Percentiles rank a stretch among this genome's conserved stretches.
These are phyloP conservation scores for Protodeltote pygarga DNA, from an alignment of 2,888 invertebrate species.

Conservation along the genomic window DNA sequence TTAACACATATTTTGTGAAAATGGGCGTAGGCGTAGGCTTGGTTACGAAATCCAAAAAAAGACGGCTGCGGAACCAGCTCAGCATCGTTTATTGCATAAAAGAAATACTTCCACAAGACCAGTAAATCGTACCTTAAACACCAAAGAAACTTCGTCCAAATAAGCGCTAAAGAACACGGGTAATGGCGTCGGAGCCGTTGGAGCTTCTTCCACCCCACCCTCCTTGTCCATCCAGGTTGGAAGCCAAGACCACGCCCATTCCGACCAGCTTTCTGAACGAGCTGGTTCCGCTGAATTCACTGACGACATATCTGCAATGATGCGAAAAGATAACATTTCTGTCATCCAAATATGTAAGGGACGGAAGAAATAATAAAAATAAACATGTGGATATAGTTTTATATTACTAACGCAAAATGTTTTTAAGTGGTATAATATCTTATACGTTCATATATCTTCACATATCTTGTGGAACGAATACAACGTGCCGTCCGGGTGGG, in stretches of 20 bases:
- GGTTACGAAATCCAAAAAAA: too few species aligned
- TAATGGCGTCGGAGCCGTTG: slow-evolving; percentile 57
- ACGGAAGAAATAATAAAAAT: not conserved
- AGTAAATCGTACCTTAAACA: slow-evolving; percentile 65
- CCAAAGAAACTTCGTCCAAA: slow-evolving; percentile 67
- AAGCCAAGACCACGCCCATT: slow-evolving; percentile 83
- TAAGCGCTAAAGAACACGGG: slow-evolving; percentile 66
- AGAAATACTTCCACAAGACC: too few species aligned
- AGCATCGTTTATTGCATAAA: too few species aligned
- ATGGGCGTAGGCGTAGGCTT: too few species aligned
- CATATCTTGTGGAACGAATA: too few species aligned
- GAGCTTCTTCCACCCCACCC: slow-evolving; percentile 57
- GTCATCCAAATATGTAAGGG: not conserved
- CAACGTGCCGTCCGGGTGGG: too few species aligned
- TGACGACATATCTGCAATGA: slow-evolving; percentile 43
- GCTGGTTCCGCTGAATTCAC: slow-evolving; percentile 61
- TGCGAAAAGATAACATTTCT: not conserved
- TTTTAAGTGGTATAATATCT: too few species aligned
- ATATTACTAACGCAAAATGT: slow-evolving; percentile 1
- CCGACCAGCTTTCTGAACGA: slow-evolving; percentile 71
- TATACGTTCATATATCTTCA: too few species aligned
- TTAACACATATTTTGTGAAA: not conserved
- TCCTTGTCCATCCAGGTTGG: slow-evolving; percentile 68
- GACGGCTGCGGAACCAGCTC: too few species aligned
- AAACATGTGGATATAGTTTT: not conserved